phyloP scores from a whole-genome alignment of 2,797 vertebrate genomes.

The Chelonia mydas region DNA sequence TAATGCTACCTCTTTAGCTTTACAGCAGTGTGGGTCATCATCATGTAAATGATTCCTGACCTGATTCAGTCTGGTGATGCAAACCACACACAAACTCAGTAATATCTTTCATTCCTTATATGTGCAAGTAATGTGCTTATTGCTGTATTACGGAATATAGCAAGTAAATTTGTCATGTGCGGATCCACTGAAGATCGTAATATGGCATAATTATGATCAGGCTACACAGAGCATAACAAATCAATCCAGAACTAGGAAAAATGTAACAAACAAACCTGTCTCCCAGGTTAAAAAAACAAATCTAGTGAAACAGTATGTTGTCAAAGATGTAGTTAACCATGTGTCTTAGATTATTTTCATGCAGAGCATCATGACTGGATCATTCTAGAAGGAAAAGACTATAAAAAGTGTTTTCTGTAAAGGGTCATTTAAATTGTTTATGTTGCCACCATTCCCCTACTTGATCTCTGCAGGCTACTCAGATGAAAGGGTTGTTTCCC shows the following conservation, averaged over 20 bases:
- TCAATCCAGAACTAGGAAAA: conserved; percentile 16
- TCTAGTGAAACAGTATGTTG: conserved; percentile 26
- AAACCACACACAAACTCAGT: rapidly evolving
- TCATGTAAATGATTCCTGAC: not conserved
- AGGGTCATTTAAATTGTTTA: not conserved
- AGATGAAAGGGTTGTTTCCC: not conserved
- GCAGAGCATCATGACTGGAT: not conserved
- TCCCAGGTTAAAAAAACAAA: conserved; percentile 45
- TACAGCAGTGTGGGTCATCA: not conserved
- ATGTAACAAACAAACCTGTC: not conserved
- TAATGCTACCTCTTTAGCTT: not conserved
- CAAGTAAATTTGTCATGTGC: not conserved
- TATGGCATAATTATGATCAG: not conserved
- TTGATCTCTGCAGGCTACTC: not conserved
- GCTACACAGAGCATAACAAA: conserved; percentile 42
- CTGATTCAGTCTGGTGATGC: not conserved
- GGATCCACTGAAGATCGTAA: not conserved
- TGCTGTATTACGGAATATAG: not conserved
- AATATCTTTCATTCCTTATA: not conserved
- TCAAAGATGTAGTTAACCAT: conserved; percentile 63
- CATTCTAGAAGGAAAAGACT: not conserved
- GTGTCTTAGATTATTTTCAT: conserved; percentile 1
- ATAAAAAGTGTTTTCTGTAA: not conserved
- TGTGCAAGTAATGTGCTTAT: not conserved
- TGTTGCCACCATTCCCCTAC: not conserved